A percentile compares a stretch with the other conserved stretches of the same genome.
These are phyloP conservation scores for Sebastes fasciatus DNA, from an alignment of 2,113 vertebrate species.

Conservation along the genomic window DNA sequence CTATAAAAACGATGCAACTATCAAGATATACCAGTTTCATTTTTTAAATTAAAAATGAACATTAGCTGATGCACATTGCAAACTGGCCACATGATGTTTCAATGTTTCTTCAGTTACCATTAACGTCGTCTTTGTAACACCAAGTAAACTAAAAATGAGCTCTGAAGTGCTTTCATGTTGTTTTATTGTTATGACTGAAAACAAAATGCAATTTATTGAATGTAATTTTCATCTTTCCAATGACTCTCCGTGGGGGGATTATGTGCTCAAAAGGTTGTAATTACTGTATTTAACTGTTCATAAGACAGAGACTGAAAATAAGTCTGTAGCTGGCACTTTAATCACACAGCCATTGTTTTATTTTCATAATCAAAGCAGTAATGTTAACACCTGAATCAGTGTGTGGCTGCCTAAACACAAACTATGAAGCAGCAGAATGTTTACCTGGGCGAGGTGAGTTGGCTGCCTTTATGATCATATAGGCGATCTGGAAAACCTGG, in stretches of 20 bases:
- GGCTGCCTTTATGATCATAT: constrained; percentile 96
- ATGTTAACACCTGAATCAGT: not conserved
- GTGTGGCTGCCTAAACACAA: not conserved
- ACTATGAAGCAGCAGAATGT: not conserved
- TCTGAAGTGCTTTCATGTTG: not conserved
- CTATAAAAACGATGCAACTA: not conserved
- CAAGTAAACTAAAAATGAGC: not conserved
- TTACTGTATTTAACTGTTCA: constrained; percentile 9
- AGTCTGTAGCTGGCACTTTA: constrained; percentile 8
- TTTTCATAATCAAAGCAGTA: constrained; percentile 9
- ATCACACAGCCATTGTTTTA: constrained; percentile 19
- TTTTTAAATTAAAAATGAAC: not conserved
- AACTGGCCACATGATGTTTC: too few species aligned
- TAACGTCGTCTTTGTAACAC: not conserved
- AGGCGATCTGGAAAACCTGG: constrained; percentile 97
- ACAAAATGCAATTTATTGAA: constrained; percentile 9
- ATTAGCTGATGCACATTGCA: not conserved
- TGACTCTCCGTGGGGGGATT: constrained; percentile 23
- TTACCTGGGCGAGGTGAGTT: constrained; percentile 95
- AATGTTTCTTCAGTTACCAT: not conserved
- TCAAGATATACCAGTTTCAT: not conserved
- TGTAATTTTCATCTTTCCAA: not conserved
- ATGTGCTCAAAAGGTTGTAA: constrained; percentile 18
- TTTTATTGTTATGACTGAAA: too few species aligned
- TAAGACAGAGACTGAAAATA: constrained; percentile 1